Percentiles rank a stretch among this genome's conserved stretches.
Evolutionary conservation across 2,888 invertebrate genomes (phyloP).

Genomic region (Norana najaformis): DNA sequence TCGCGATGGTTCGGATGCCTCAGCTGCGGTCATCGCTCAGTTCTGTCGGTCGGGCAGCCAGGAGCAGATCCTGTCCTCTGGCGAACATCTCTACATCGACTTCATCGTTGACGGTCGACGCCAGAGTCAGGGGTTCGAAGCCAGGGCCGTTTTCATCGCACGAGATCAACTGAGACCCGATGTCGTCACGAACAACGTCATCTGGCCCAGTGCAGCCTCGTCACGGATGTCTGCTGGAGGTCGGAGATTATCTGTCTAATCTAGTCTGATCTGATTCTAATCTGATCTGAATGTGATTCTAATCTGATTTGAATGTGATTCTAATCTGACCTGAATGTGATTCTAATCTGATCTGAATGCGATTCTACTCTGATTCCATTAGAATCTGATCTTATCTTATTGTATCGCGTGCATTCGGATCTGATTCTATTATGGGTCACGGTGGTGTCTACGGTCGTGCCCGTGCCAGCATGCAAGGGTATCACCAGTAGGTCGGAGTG

Average conservation of each 20-base stretch:
- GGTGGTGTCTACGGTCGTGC: too few relatives aligned
- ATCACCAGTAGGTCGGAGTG: too few relatives aligned
- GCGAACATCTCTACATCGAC: slow-evolving; percentile 40
- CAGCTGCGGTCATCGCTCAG: slow-evolving; percentile 40
- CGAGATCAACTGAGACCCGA: not conserved
- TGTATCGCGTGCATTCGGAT: too few relatives aligned
- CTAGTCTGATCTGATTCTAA: not conserved
- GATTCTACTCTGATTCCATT: not conserved
- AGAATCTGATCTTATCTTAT: too few relatives aligned
- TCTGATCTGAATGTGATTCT: not conserved
- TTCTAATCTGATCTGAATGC: not conserved
- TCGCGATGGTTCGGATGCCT: slow-evolving; percentile 41
- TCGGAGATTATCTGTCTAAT: not conserved
- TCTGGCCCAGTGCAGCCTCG: not conserved
- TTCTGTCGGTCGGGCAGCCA: slow-evolving; percentile 42
- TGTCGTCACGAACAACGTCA: not conserved
- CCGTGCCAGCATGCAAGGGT: too few relatives aligned
- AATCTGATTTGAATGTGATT: not conserved
- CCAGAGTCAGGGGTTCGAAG: slow-evolving; percentile 46
- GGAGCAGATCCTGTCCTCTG: slow-evolving; percentile 40
- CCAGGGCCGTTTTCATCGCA: slow-evolving; percentile 32
- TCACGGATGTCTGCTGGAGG: not conserved
- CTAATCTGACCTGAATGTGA: not conserved
- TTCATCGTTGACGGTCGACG: slow-evolving; percentile 41
- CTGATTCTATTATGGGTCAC: not conserved